Evolutionary conservation across 2,797 vertebrate species (phyloP).

Genomic region (Acrocephalus scirpaceus): DNA sequence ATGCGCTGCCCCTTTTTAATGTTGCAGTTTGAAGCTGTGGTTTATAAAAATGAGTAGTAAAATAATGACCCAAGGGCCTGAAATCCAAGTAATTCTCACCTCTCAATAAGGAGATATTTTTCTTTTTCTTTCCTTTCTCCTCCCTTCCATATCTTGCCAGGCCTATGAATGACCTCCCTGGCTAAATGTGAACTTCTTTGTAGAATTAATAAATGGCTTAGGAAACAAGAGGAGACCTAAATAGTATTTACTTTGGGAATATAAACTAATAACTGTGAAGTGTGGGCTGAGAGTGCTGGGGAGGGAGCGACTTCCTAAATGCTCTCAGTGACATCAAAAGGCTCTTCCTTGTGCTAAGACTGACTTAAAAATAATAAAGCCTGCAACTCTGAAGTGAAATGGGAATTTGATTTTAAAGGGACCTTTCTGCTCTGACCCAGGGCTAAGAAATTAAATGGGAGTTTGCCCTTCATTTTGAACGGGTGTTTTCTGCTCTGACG

Average conservation of each 20-base stretch:
- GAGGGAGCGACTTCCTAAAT: not conserved
- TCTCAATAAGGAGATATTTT: not conserved
- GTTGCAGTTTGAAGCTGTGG: not conserved
- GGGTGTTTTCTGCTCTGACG: accelerated
- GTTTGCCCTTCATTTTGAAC: not conserved
- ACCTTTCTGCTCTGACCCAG: not conserved
- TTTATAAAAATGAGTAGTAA: not conserved
- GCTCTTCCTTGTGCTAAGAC: not conserved
- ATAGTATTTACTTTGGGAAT: not conserved
- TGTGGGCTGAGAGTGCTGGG: not conserved
- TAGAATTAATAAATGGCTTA: not conserved
- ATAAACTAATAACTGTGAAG: conserved; percentile 15
- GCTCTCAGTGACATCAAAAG: not conserved
- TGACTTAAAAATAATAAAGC: not conserved
- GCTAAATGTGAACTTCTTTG: not conserved
- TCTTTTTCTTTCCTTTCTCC: not conserved
- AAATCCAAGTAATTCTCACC: not conserved
- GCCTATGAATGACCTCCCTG: not conserved
- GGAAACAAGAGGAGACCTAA: not conserved
- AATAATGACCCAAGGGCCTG: not conserved
- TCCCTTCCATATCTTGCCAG: not conserved
- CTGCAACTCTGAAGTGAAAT: not conserved
- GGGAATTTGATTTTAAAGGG: not conserved
- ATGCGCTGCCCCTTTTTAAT: not conserved
- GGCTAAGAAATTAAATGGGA: not conserved